These are phyloP conservation scores for Netelia melanura DNA, from an alignment of 2,888 invertebrate genomes.

Conservation along the genomic window DNA sequence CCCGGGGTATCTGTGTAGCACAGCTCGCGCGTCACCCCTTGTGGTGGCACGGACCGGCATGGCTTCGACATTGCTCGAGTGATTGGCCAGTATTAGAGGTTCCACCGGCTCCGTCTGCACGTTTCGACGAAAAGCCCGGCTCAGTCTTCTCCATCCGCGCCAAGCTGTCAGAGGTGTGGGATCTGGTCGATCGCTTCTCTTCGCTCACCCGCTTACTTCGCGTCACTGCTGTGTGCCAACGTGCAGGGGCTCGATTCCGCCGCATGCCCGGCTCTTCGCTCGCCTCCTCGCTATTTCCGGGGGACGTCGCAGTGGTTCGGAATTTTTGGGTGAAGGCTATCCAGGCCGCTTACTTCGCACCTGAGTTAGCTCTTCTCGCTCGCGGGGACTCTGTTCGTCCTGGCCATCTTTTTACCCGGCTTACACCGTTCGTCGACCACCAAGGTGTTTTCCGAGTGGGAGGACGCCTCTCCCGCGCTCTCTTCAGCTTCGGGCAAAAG, in stretches of 20 bases:
- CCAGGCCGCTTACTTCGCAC: neutral
- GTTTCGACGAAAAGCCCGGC: too few relatives aligned
- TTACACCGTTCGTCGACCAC: too few relatives aligned
- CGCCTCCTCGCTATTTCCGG: neutral
- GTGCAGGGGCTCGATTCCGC: neutral
- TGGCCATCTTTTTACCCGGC: too few relatives aligned
- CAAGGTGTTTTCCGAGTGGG: too few relatives aligned
- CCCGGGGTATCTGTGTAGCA: neutral
- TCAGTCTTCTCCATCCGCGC: too few relatives aligned
- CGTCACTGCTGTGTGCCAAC: slow-evolving; percentile 46
- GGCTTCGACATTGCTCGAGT: too few relatives aligned
- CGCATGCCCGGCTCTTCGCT: neutral
- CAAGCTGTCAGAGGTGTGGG: too few relatives aligned
- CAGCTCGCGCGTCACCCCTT: neutral
- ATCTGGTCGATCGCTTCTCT: too few relatives aligned
- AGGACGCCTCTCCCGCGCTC: too few relatives aligned
- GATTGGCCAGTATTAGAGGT: neutral
- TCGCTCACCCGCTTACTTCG: slow-evolving; percentile 4
- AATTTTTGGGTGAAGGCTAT: neutral
- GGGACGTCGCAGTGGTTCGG: neutral
- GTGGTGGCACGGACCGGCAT: neutral
- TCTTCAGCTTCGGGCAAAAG: too few relatives aligned
- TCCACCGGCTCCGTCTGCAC: neutral
- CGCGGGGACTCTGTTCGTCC: too few relatives aligned
- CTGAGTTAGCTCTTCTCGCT: neutral